Conservation (phyloP, 2,888 invertebrate genomes). For the Encarsia formosa region DNA sequence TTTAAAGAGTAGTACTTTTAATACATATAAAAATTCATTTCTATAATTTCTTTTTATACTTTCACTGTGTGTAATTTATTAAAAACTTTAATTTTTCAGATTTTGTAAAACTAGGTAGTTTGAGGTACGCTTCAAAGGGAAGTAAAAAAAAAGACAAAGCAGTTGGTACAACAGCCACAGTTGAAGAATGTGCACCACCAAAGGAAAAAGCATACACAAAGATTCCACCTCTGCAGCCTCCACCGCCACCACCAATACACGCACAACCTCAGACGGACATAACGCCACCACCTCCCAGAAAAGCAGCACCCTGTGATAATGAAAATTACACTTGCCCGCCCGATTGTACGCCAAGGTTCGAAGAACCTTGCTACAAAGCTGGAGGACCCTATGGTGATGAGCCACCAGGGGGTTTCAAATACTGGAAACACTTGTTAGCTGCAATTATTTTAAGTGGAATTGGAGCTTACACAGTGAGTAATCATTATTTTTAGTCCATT, state of each 20-base stretch:
- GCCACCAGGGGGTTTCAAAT: constrained; percentile 24
- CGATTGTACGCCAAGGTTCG: constrained; percentile 33
- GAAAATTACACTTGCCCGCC: constrained; percentile 37
- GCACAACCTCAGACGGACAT: constrained; percentile 43
- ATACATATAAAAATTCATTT: too few species aligned
- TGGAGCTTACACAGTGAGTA: constrained; percentile 37
- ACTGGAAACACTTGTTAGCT: constrained; percentile 45
- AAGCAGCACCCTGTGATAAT: constrained; percentile 33
- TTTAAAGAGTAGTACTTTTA: background rate
- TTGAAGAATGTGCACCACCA: constrained; percentile 21
- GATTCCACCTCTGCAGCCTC: constrained; percentile 18
- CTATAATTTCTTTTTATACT: background rate
- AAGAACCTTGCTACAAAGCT: constrained; percentile 22
- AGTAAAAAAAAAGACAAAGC: constrained; percentile 14
- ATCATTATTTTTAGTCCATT: constrained; percentile 2
- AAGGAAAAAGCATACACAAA: constrained; percentile 9
- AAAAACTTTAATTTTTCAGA: constrained; percentile 8
- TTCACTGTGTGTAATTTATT: background rate
- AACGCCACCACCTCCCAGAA: constrained; percentile 26
- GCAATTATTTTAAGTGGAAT: constrained; percentile 43
- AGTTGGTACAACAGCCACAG: constrained; percentile 19
- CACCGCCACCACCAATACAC: constrained; percentile 27
- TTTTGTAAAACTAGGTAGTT: constrained; percentile 30
- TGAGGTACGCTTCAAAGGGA: constrained; percentile 33
- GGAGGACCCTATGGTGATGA: constrained; percentile 11